These are phyloP conservation scores for Pachymerium ferrugineum DNA, from an alignment of 2,888 invertebrate species.

Conservation along the genomic window DNA sequence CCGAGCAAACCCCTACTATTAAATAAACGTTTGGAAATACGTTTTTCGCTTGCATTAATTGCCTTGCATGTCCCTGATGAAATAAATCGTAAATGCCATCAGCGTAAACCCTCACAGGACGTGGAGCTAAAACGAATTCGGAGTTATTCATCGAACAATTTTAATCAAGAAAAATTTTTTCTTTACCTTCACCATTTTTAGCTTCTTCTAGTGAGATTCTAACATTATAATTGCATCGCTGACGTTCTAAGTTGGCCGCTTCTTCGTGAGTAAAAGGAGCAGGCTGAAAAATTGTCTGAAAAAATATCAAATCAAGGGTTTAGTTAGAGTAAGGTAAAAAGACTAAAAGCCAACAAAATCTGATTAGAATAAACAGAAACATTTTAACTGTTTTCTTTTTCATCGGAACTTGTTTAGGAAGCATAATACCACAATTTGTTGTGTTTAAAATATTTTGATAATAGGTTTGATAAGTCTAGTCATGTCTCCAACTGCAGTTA, in stretches of 20 bases:
- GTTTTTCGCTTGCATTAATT: constrained; percentile 94
- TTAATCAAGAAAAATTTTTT: not conserved
- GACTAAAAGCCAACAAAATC: too few relatives aligned
- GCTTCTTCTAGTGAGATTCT: constrained; percentile 83
- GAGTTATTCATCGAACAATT: too few relatives aligned
- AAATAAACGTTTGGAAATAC: constrained; percentile 92
- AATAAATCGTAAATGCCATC: constrained; percentile 99
- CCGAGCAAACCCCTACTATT: constrained; percentile 94
- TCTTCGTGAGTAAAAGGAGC: constrained; percentile 85
- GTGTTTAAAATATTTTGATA: not conserved
- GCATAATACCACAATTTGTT: too few relatives aligned
- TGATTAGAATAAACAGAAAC: not conserved
- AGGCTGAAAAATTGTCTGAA: constrained; percentile 48
- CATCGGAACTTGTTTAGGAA: too few relatives aligned
- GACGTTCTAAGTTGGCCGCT: constrained; percentile 66
- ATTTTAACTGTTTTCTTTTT: too few relatives aligned
- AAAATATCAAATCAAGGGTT: too few relatives aligned
- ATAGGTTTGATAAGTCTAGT: too few relatives aligned
- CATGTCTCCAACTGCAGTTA: too few relatives aligned
- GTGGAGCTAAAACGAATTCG: too few relatives aligned
- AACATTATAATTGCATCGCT: constrained; percentile 71
- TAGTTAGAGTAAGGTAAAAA: too few relatives aligned
- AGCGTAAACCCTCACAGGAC: constrained; percentile 90
- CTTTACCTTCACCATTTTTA: constrained; percentile 61
- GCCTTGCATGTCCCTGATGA: constrained; percentile 95